Percentiles rank a stretch among this genome's conserved stretches.
These are phyloP conservation scores for Lepidotrigona ventralis DNA, from an alignment of 1,140 invertebrate genomes.

Conservation along the genomic window DNA sequence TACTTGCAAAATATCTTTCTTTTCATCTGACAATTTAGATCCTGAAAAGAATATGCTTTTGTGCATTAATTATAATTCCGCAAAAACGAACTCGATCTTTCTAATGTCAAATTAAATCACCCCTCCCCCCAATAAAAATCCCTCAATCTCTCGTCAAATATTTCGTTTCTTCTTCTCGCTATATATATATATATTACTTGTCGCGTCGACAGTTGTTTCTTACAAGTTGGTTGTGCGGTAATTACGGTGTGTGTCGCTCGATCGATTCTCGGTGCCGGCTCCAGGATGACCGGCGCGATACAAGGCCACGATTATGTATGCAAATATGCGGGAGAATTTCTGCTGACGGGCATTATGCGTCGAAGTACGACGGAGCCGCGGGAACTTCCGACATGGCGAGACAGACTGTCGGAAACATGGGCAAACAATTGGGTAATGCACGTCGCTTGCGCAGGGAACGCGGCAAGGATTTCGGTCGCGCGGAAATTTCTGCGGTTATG, in stretches of 20 bases:
- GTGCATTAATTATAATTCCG: no score
- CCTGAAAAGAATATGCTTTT: background rate
- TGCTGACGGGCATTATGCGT: slow-evolving; percentile 63
- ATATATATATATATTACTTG: no score
- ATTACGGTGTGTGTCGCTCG: slow-evolving; percentile 16
- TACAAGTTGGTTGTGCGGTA: background rate
- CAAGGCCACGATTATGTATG: slow-evolving; percentile 65
- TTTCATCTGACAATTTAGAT: background rate
- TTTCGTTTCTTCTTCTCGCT: background rate
- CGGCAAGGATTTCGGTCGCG: slow-evolving; percentile 30
- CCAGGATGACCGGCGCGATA: slow-evolving; percentile 55
- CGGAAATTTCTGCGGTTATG: slow-evolving; percentile 53
- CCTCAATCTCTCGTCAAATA: no score
- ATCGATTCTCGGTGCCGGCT: background rate
- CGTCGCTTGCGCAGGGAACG: slow-evolving; percentile 39
- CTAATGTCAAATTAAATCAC: no score
- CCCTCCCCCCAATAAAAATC: no score
- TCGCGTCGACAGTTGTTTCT: background rate
- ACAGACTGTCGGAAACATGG: slow-evolving; percentile 62
- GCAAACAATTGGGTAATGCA: slow-evolving; percentile 67
- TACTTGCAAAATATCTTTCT: background rate
- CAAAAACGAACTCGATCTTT: background rate
- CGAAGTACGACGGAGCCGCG: slow-evolving; percentile 55
- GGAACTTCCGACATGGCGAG: slow-evolving; percentile 66
- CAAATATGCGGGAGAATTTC: slow-evolving; percentile 68